A percentile compares a stretch with the other conserved stretches of the same genome.
These are phyloP conservation scores for Morelia viridis DNA, from an alignment of 2,797 vertebrate species.

Conservation along the genomic window DNA sequence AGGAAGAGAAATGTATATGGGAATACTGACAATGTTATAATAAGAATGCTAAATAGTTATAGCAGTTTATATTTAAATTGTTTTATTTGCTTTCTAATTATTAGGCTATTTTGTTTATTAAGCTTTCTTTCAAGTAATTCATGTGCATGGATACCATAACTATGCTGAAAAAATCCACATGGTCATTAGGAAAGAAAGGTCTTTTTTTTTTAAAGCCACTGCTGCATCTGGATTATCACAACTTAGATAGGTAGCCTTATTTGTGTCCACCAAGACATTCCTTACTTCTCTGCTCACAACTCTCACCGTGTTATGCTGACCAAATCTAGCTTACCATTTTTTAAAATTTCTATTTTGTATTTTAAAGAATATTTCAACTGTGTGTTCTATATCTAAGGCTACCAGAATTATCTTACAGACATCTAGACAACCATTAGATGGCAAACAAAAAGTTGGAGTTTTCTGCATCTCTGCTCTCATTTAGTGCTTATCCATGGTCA, in stretches of 20 bases:
- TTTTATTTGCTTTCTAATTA: background rate
- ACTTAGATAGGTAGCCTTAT: background rate
- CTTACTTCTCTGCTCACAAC: background rate
- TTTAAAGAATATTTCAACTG: background rate
- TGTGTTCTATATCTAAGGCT: background rate
- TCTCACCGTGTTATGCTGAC: constrained; percentile 4
- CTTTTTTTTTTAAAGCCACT: background rate
- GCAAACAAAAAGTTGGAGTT: background rate
- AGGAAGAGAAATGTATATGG: background rate
- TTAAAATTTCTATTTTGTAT: background rate
- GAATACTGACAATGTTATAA: background rate
- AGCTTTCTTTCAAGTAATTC: background rate
- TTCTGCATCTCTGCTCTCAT: background rate
- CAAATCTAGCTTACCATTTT: background rate
- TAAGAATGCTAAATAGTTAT: background rate
- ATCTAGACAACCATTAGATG: background rate
- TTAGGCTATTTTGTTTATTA: background rate
- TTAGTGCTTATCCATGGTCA: background rate
- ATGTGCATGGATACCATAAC: too few species aligned
- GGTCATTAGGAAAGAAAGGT: too few species aligned
- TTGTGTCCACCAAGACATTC: background rate
- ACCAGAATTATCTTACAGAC: background rate
- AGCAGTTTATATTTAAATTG: background rate
- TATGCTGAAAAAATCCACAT: too few species aligned
- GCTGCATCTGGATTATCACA: too few species aligned